Conservation (phyloP, 2,888 invertebrate species). For the Erebia epiphron region DNA sequence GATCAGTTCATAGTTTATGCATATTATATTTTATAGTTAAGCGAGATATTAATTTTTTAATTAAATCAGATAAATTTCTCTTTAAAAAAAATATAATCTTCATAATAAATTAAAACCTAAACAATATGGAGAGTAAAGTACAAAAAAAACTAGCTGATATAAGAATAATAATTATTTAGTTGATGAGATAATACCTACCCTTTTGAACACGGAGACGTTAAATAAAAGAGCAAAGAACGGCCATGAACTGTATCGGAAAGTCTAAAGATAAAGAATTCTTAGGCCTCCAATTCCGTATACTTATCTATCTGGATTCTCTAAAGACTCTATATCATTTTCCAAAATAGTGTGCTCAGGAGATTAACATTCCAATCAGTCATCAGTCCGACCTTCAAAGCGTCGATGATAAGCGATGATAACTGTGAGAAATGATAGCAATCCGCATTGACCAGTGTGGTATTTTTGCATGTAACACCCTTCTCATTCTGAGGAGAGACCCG, state of each 20-base stretch:
- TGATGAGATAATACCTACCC: too few relatives aligned
- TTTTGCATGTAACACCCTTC: too few relatives aligned
- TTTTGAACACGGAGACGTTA: too few relatives aligned
- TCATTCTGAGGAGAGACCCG: too few relatives aligned
- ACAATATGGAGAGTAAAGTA: too few relatives aligned
- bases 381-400: too few relatives aligned
- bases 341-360: not conserved
- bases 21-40: not conserved
- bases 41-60: not conserved
- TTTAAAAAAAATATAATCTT: not conserved
- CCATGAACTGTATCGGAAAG: conserved; percentile 2
- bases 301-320: not conserved
- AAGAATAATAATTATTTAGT: not conserved
- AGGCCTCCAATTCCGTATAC: not conserved
- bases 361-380: not conserved
- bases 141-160: not conserved
- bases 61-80: not conserved
- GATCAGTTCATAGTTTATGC: not conserved
- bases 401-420: too few relatives aligned
- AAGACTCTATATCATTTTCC: not conserved
- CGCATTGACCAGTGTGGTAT: too few relatives aligned
- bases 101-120: not conserved
- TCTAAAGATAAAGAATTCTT: not conserved
- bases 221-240: not conserved
- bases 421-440: too few relatives aligned